Evolutionary conservation across 2,113 vertebrate genomes (phyloP).

Genomic region (Corythaeola cristata): DNA sequence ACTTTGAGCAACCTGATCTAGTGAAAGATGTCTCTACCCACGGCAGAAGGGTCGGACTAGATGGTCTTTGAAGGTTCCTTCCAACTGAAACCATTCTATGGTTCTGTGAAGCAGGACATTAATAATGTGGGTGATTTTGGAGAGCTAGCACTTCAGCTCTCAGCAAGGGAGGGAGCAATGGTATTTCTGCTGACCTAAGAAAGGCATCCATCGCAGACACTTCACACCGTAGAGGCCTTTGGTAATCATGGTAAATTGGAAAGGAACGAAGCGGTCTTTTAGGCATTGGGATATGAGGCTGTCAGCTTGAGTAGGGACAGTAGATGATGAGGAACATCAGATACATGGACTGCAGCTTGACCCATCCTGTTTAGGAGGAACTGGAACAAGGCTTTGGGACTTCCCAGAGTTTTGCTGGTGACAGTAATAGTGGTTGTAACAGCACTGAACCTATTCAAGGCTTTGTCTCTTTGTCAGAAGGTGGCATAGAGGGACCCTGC

Average conservation of each 20-base stretch:
- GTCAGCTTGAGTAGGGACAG: background rate
- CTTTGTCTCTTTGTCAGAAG: background rate
- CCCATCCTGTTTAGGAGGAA: background rate
- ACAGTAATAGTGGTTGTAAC: background rate
- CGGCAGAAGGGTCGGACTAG: background rate
- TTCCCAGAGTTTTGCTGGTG: background rate
- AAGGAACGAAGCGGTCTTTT: background rate
- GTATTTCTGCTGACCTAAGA: background rate
- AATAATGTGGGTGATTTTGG: background rate
- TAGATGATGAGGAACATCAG: background rate
- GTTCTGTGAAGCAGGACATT: background rate
- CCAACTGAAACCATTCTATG: background rate
- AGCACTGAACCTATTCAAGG: rapidly evolving
- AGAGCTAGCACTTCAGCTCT: background rate
- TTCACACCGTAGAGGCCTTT: background rate
- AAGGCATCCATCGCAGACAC: background rate
- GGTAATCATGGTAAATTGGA: background rate
- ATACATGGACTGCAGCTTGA: background rate
- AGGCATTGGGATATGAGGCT: background rate
- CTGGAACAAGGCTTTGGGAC: background rate
- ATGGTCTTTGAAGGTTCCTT: background rate
- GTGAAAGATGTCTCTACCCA: background rate
- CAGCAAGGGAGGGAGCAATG: background rate
- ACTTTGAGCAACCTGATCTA: background rate
- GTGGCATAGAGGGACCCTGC: rapidly evolving